Evolutionary conservation across 2,797 vertebrate genomes (phyloP).

Genomic region (Lacerta viridis): DNA sequence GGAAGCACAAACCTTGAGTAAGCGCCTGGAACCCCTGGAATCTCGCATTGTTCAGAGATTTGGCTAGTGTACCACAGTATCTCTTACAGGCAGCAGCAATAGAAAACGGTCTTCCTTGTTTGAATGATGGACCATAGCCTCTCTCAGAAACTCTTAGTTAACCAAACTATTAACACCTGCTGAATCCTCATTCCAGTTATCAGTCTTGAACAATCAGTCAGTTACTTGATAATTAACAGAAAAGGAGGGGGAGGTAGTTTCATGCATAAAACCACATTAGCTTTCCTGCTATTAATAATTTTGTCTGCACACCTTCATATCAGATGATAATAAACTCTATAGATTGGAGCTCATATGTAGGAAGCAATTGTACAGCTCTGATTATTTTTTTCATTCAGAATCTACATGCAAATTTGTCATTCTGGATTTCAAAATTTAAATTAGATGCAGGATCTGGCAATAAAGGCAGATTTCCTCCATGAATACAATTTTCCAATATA

Average conservation of each 20-base stretch:
- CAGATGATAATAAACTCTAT: neutral
- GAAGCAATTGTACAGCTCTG: neutral
- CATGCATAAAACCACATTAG: slow-evolving; percentile 61
- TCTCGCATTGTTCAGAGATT: too few species aligned
- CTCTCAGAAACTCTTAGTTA: slow-evolving; percentile 59
- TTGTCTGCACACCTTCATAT: neutral
- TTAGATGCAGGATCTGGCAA: neutral
- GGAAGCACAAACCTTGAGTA: too few species aligned
- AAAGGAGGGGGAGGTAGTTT: slow-evolving; percentile 62
- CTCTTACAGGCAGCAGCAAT: slow-evolving; percentile 24
- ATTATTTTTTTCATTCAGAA: neutral
- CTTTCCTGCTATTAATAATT: slow-evolving; percentile 55
- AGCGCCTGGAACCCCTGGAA: too few species aligned
- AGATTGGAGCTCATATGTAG: neutral
- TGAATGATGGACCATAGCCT: slow-evolving; percentile 31
- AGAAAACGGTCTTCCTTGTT: slow-evolving; percentile 5
- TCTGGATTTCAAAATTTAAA: slow-evolving; percentile 1
- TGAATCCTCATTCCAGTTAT: slow-evolving; percentile 68
- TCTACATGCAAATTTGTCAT: neutral
- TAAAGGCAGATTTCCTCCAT: neutral
- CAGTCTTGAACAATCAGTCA: slow-evolving; percentile 78
- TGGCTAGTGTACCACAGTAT: slow-evolving; percentile 4
- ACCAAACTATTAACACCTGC: slow-evolving; percentile 67
- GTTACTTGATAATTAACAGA: slow-evolving; percentile 79
- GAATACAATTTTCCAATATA: neutral